phyloP scores from a whole-genome alignment of 2,113 vertebrate species.

The Mormyrus iriodes region DNA sequence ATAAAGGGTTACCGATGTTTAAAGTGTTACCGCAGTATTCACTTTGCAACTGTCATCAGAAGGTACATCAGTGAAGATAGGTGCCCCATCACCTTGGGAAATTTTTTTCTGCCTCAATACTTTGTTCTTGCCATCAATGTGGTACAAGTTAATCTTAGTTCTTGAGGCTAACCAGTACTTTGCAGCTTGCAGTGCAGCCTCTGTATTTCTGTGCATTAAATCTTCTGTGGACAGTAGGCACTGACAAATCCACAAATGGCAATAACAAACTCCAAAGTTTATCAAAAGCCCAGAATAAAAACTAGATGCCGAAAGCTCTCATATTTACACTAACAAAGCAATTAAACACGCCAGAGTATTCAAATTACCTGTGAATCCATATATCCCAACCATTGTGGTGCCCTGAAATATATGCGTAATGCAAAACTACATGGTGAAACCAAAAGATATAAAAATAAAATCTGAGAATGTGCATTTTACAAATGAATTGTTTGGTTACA shows the following conservation, averaged over 20 bases:
- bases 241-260: neutral
- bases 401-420: no score
- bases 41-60: no score
- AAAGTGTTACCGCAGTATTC: no score
- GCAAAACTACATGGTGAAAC: no score
- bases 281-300: neutral
- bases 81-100: neutral
- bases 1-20: no score
- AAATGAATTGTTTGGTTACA: no score
- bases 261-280: neutral
- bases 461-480: no score
- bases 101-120: neutral
- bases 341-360: neutral
- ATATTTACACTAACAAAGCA: neutral
- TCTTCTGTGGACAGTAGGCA: neutral
- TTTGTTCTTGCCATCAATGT: no score
- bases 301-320: neutral
- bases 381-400: neutral
- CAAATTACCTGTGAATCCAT: neutral
- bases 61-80: no score
- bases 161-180: neutral
- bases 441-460: no score
- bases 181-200: neutral
- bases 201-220: neutral
- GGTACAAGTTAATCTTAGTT: neutral